Base-by-base conservation (phyloP, 2,888 invertebrate genomes). In the Scrobipalpa atriplicella region DNA sequence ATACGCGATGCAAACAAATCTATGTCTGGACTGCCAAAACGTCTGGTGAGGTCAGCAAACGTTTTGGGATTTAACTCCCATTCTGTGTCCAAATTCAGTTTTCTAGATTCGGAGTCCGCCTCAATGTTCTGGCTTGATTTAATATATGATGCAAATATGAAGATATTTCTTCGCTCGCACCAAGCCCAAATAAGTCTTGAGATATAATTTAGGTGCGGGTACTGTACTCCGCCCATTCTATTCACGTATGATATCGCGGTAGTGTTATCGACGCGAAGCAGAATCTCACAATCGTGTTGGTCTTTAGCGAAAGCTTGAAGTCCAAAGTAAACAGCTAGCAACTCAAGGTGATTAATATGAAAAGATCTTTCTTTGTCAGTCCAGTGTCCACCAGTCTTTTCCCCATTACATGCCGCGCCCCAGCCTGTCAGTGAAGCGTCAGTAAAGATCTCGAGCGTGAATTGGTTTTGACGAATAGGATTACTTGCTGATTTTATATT, bases 341-440 rank as follows among this genome's bases (percentile, higher is more conserved):
- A n/a, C 61, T 68, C 68, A 5, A 68, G 38, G n/a, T 43, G 19
- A 52, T 68, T 68, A 0, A 68, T 68, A 52, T 68, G 66, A 0
- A 19, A 8, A 1, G 9, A 29, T 1, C 18, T 9, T 41, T 68
- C 68, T 2, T 2, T 3, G 39, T 29, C 60, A 11, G 51, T 21
- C 68, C 68, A 68, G 11, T 56, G 29, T 13, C 69, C 63, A 11
- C 56, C 29, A 9, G 64, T 21, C 9, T 13, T 36, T 6, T 54
- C 39, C 7, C 11, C 8, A 6, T 9, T 19, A 39, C 64, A 64
- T 11, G 56, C 56, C n/a, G n/a, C n/a, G n/a, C n/a, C n/a, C n/a
- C n/a, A 64, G 11, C 39, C 54, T 3, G 54, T 64, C 16, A 52
- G 6, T 2, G 64, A 64, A 10, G 65, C 43, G 36, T 65, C 65